A percentile compares a stretch with the other conserved stretches of the same genome.
Evolutionary conservation across 2,113 vertebrate genomes (phyloP).

Genomic region (Kobus ellipsiprymnus): DNA sequence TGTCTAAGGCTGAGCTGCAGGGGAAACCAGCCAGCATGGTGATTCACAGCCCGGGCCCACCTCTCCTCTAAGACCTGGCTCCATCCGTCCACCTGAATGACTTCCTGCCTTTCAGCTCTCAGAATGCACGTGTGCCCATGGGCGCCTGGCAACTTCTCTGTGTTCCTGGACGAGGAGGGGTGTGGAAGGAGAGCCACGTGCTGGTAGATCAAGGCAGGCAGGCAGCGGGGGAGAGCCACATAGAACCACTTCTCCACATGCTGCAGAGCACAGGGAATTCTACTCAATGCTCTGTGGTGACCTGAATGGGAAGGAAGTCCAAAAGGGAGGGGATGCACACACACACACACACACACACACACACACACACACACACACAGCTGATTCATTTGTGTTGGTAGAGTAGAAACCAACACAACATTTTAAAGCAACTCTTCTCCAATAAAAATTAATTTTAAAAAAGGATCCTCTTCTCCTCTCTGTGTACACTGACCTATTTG

Average conservation of each 20-base stretch:
- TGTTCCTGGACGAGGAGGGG: not conserved
- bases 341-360: not conserved
- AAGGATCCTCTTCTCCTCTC: not conserved
- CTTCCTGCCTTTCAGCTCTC: not conserved
- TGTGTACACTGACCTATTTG: not conserved
- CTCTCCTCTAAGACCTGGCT: not conserved
- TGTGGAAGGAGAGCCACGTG: not conserved
- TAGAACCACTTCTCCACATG: too few relatives aligned
- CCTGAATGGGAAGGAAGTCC: not conserved
- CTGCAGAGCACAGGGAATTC: not conserved
- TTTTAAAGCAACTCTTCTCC: not conserved
- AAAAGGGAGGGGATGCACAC: not conserved
- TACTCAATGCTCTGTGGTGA: not conserved
- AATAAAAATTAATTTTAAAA: not conserved
- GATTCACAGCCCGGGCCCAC: fast-evolving
- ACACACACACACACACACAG: fast-evolving
- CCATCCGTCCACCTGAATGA: too few relatives aligned
- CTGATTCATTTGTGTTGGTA: not conserved
- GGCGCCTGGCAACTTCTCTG: too few relatives aligned
- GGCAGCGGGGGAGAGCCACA: not conserved
- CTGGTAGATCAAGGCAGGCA: not conserved
- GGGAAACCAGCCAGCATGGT: not conserved
- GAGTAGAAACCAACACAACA: not conserved
- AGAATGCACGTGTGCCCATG: fast-evolving
- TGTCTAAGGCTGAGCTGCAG: not conserved